phyloP scores from a whole-genome alignment of 2,888 invertebrate genomes.

The Chloromyia formosa region DNA sequence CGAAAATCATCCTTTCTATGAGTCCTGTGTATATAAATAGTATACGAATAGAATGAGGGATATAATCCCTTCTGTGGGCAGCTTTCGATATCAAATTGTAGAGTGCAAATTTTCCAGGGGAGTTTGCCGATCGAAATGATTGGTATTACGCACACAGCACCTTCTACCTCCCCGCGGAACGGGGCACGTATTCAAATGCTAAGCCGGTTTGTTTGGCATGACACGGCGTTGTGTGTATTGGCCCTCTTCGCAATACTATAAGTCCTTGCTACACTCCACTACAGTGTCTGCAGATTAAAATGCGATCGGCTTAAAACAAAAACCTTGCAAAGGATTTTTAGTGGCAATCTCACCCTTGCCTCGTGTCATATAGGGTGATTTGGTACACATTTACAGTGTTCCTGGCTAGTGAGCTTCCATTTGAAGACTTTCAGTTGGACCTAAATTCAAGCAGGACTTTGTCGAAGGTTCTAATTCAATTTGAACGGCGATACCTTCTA shows the following conservation, averaged over 20 bases:
- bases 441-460: too few species aligned
- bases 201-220: conserved; percentile 12
- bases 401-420: neutral
- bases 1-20: conserved; percentile 39
- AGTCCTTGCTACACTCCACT: conserved; percentile 24
- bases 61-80: conserved; percentile 49
- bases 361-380: neutral
- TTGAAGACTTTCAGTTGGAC: too few species aligned
- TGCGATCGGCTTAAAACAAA: conserved; percentile 49
- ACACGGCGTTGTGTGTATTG: neutral
- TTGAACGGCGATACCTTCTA: too few species aligned
- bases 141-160: conserved; percentile 12
- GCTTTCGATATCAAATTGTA: conserved; percentile 47
- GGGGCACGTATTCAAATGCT: conserved; percentile 29
- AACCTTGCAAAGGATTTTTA: conserved; percentile 46
- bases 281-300: conserved; percentile 47
- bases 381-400: neutral
- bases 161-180: too few species aligned
- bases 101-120: conserved; percentile 39
- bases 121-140: conserved; percentile 23
- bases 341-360: conserved; percentile 11
- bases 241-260: conserved; percentile 16
- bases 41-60: conserved; percentile 46
- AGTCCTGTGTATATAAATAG: conserved; percentile 45
- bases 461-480: too few species aligned